phyloP scores from a whole-genome alignment of 1,140 invertebrate species.

The Cardiocondyla obscurior region DNA sequence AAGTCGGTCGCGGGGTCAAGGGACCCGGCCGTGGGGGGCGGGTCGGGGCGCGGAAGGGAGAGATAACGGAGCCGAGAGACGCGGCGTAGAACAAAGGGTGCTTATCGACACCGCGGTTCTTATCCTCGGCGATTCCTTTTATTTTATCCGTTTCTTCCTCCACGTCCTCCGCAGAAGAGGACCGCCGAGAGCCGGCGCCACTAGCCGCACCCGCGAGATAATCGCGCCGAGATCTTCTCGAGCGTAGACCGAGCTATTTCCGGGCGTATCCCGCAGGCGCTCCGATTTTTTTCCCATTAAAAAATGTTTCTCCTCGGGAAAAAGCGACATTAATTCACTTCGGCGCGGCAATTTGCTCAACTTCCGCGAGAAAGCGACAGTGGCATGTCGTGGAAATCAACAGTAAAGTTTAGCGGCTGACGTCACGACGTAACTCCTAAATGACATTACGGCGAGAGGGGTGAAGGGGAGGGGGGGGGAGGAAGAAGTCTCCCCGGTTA shows the following conservation, averaged over 20 bases:
- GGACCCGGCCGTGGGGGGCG: conserved; percentile 17
- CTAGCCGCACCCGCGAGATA: conserved; percentile 61
- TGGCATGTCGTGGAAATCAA: conserved; percentile 47
- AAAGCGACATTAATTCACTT: conserved; percentile 51
- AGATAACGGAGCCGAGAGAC: conserved; percentile 48
- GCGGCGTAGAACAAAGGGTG: conserved; percentile 70
- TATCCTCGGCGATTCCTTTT: conserved; percentile 73
- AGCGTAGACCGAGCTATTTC: conserved; percentile 62
- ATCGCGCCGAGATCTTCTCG: conserved; percentile 61
- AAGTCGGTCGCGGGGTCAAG: conserved; percentile 28
- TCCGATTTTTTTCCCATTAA: conserved; percentile 39
- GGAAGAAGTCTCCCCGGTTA: background rate
- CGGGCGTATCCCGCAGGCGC: background rate
- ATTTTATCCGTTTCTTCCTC: conserved; percentile 71
- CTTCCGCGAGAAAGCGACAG: conserved; percentile 47
- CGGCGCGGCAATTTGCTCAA: conserved; percentile 47
- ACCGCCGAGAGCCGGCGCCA: conserved; percentile 40
- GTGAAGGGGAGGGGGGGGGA: no score
- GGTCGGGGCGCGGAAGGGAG: background rate
- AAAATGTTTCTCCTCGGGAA: conserved; percentile 23
- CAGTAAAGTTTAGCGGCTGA: conserved; percentile 45
- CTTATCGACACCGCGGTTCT: conserved; percentile 76
- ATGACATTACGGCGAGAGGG: conserved; percentile 27
- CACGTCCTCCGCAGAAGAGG: conserved; percentile 1
- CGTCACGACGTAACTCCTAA: conserved; percentile 44